phyloP scores from a whole-genome alignment of 2,888 invertebrate genomes.

The Rhingia rostrata region DNA sequence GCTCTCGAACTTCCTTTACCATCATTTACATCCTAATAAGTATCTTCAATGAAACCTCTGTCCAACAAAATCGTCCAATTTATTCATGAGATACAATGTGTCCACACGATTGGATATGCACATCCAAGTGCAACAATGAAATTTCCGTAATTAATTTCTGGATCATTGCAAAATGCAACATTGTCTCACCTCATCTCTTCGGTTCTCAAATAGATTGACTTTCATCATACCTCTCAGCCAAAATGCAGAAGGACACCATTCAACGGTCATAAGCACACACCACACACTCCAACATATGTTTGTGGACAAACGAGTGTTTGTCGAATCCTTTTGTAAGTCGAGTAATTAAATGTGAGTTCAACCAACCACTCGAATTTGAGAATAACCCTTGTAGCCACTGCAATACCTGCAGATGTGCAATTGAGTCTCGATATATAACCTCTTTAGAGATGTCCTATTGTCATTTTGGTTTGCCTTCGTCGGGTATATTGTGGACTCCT shows the following conservation, averaged over 20 bases:
- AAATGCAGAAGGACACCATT: slow-evolving; percentile 10
- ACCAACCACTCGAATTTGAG: slow-evolving; percentile 27
- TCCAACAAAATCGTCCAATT: too few species aligned
- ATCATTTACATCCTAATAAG: too few species aligned
- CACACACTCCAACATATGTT: slow-evolving; percentile 5
- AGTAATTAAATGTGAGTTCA: slow-evolving; percentile 56
- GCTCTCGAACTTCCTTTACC: too few species aligned
- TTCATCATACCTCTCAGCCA: slow-evolving; percentile 29
- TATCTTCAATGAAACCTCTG: too few species aligned
- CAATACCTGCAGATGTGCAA: slow-evolving; percentile 33
- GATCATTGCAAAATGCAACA: slow-evolving; percentile 12
- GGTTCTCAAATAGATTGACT: slow-evolving; percentile 34
- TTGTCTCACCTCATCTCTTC: slow-evolving; percentile 31
- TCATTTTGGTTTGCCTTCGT: slow-evolving; percentile 3
- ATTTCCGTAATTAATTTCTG: slow-evolving; percentile 37
- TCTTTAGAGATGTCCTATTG: not conserved
- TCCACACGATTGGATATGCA: too few species aligned
- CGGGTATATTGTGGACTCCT: not conserved
- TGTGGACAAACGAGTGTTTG: slow-evolving; percentile 19
- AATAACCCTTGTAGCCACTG: not conserved
- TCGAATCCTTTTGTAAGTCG: slow-evolving; percentile 28
- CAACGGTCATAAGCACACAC: slow-evolving; percentile 2
- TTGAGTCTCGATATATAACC: slow-evolving; percentile 5
- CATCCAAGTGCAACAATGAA: slow-evolving; percentile 18
- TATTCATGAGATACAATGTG: too few species aligned